phyloP scores from a whole-genome alignment of 2,888 invertebrate species.

The Leptopilina syphax region DNA sequence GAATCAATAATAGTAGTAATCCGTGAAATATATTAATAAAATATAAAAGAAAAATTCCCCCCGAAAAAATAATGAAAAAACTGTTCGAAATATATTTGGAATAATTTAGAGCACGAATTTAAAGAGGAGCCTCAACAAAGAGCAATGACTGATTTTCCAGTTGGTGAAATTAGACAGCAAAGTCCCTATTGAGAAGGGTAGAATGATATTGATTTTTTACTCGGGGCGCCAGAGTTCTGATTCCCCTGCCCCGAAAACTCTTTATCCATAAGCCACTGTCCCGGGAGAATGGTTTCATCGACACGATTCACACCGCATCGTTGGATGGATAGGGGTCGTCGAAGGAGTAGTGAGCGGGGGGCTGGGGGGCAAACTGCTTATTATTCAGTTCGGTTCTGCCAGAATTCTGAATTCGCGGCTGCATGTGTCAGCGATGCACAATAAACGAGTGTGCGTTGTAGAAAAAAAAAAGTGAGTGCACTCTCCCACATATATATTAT shows the following conservation, averaged over 20 bases:
- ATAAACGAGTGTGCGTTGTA: constrained; percentile 23
- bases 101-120: not conserved
- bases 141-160: constrained; percentile 19
- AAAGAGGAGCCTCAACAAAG: not conserved
- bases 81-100: not conserved
- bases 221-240: constrained; percentile 38
- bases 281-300: constrained; percentile 35
- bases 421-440: constrained; percentile 22
- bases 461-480: not conserved
- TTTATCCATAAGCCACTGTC: constrained; percentile 29
- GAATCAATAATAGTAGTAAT: no score
- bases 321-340: constrained; percentile 3
- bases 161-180: not conserved
- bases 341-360: not conserved
- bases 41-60: no score
- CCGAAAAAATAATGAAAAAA: no score
- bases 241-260: constrained; percentile 34
- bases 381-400: constrained; percentile 19
- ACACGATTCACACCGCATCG: constrained; percentile 14
- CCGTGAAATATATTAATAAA: no score
- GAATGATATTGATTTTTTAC: constrained; percentile 39
- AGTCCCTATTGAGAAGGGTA: constrained; percentile 24
- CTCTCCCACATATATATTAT: not conserved
- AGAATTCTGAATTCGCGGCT: constrained; percentile 25
- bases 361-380: not conserved